Evolutionary conservation across 2,797 vertebrate genomes (phyloP), one percentile per base, ranked within the genome.

Genomic region (Apodemus agrarius): DNA sequence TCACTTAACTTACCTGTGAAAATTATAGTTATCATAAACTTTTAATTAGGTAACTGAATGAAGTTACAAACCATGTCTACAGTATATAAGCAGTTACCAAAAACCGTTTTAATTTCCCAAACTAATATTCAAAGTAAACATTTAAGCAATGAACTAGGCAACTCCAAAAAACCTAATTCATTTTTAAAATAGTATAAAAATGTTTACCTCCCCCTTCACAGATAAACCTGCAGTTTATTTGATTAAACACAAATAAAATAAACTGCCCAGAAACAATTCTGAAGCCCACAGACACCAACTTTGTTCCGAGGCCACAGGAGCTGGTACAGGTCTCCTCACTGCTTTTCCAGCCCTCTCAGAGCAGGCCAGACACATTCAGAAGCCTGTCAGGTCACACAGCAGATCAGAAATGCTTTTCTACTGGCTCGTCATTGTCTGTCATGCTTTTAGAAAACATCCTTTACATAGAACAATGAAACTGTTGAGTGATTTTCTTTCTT

Each of bases 231-330:
- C 97, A 40, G 19, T 34, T 86, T 69, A 99, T 99, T 99, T 99
- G 99, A 99, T 99, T 99, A 98, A 99, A 99, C 98, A 98, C 99
- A 98, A 98, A 98, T 98, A 98, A 99, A 98, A 98, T 98, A 99
- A 99, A 99, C 99, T 99, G 99, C 99, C 99, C 99, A 99, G 99
- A 99, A 99, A 99, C 99, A 99, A 96, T 99, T 99, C 99, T 99
- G 99, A 99, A 99, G 99, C 99, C 99, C 99, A 99, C 98, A 99
- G 99, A 99, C 99, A 98, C 98, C 98, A 98, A 98, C 98, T 99
- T 98, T 98, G 98, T 99, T 99, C 98, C 98, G 99, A 99, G 99
- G 99, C 99, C 99, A 98, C 98, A 97, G 98, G 98, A 99, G 99
- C 98, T 98, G 98, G 98, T 98, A 99, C 98, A 98, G 98, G 98